Evolutionary conservation across 2,888 invertebrate species (phyloP).

Genomic region (Tiliacea aurago): DNA sequence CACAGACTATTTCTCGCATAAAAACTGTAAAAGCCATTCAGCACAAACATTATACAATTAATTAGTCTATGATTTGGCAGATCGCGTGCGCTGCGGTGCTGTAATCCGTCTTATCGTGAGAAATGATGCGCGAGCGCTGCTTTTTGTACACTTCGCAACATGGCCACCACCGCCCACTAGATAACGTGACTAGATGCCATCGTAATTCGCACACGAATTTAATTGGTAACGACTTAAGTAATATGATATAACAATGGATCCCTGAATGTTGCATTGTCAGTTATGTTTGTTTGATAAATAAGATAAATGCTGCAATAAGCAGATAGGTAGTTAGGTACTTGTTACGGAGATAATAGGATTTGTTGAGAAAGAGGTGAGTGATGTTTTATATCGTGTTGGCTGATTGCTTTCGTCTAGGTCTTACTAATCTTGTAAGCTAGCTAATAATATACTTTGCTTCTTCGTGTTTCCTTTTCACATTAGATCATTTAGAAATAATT

Average conservation of each 20-base stretch:
- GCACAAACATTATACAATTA: conserved; percentile 61
- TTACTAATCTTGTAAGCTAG: neutral
- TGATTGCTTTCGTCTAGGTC: conserved; percentile 27
- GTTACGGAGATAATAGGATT: conserved; percentile 21
- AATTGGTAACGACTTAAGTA: conserved; percentile 65
- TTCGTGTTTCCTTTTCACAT: neutral
- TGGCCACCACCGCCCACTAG: conserved; percentile 35
- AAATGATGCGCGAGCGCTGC: conserved; percentile 59
- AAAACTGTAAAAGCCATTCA: conserved; percentile 37
- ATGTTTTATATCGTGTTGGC: conserved; percentile 18
- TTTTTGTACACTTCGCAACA: conserved; percentile 49
- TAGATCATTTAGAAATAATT: neutral
- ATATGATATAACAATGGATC: conserved; percentile 66
- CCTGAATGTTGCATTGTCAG: conserved; percentile 47
- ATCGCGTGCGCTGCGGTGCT: conserved; percentile 63
- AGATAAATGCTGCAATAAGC: conserved; percentile 53
- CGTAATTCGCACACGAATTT: conserved; percentile 60
- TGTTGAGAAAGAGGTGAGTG: conserved; percentile 36
- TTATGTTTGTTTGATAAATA: conserved; percentile 53
- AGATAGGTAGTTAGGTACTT: conserved; percentile 11
- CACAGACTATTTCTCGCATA: conserved; percentile 11
- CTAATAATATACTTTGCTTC: neutral
- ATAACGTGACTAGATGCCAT: conserved; percentile 60
- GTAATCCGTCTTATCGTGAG: conserved; percentile 67
- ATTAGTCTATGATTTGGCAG: conserved; percentile 60